Base-by-base conservation (phyloP, 2,888 invertebrate species). In the Sialis lutaria region DNA sequence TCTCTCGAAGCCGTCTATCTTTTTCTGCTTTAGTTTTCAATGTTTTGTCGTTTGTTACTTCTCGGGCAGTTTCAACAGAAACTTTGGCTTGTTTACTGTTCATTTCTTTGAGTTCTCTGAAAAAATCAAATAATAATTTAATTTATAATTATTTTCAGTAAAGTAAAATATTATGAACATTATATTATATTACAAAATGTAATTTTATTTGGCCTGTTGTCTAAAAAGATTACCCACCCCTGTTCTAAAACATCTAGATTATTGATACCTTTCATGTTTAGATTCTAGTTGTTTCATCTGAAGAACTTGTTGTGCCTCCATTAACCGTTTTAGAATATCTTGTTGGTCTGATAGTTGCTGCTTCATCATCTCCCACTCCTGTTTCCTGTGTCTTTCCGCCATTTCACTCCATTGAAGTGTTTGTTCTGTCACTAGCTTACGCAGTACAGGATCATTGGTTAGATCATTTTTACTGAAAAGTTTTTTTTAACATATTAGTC, bases 21-120 rank as follows among this genome's bases (percentile, higher is more conserved):
- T 92, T 89, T 64, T 98, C 98, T 50, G 91, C 92, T 59, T 97
- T 93, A 48, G 95, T 96, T 66, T 95, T 86, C 48, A 98, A 73
- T 0, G 89, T 88, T 68, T 97, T 97, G 65, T 99, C 98, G 64
- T 87, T 89, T 61, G 48, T 51, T 42, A 98, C 93, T 62, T 90
- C 91, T 67, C 90, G 90, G 61, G 89, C 89, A 13, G 96, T 95
- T 64, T 98, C 98, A 56, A 98, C 91, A 44, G 95, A 95, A 57
- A 88, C 80, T 69, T 93, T 95, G 5, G 96, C 93, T 67, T 98
- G 98, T 47, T 83, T 78, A 6, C 82, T 76, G 62, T 93, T 95
- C 77, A 98, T 79, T 52, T 97, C 96, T 64, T 97, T 98, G 59
- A 89, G 77, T 60, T 97, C 97, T 53, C 90, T 85, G 63, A 7